Evolutionary conservation across 1,140 invertebrate species (phyloP), one percentile per base, ranked within the genome.

Genomic region (Dreissena polymorpha): DNA sequence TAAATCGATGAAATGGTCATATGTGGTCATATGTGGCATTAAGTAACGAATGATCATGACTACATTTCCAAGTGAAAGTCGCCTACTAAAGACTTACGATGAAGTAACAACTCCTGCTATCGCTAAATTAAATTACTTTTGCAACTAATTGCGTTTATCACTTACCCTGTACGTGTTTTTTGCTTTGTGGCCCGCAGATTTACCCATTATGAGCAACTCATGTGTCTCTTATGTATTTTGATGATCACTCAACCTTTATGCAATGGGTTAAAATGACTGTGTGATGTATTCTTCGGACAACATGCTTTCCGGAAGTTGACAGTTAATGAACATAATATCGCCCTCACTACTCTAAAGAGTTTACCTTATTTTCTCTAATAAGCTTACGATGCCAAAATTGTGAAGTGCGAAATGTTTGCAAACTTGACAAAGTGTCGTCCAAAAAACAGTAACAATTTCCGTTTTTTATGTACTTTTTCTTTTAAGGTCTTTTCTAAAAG

Each of bases 91-190:
- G 39, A 39, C 39, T 39, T 39, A 8, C 8, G 39, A 39, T 39
- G 39, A 39, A 39, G 39, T 39, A 39, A 5, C 39, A 39, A 39
- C 8, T 39, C 2, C 14, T 29, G 65, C 57, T 81, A 13, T 65
- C 72, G 80, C 69, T 74, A 69, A 85, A 69, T 53, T 50, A 81
- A 79, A 80, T 82, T 49, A 73, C 68, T 69, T 55, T 68, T 82
- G n/a, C 12, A 25, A 10, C 39, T 16, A 76, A 64, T 23, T 18
- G 21, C 18, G 23, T n/a, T 39, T 0, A 21, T 12, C n/a, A 23
- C 65, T 93, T 95, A 97, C 96, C 93, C 95, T 95, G 93, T 97
- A 97, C 13, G 95, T 96, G 90, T 97, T 97, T 6, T 94, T 94
- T 82, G 95, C 94, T 93, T 97, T 97, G 86, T 97, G 96, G 85